Percentiles rank a stretch among this genome's conserved stretches.
Evolutionary conservation across 2,888 invertebrate genomes (phyloP).

Genomic region (Dicyrtoma fusca): DNA sequence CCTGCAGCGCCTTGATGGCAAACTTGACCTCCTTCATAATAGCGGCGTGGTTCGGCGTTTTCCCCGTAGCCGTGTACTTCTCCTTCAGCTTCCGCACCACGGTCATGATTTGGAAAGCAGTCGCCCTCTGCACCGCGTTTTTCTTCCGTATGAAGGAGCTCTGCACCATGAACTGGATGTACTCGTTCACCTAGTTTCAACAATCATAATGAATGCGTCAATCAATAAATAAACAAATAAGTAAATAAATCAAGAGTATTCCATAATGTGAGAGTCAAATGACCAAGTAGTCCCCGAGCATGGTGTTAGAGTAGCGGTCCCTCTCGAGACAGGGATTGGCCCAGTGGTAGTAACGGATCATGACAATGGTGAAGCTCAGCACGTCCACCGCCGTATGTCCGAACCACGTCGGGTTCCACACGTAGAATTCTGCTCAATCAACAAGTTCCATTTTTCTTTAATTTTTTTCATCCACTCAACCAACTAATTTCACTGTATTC

Average conservation of each 20-base stretch:
- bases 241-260: neutral
- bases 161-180: slow-evolving; percentile 35
- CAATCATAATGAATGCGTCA: too few species aligned
- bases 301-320: slow-evolving; percentile 32
- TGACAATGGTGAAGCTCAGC: slow-evolving; percentile 21
- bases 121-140: slow-evolving; percentile 30
- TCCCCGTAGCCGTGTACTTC: slow-evolving; percentile 20
- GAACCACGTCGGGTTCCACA: neutral
- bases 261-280: slow-evolving; percentile 33
- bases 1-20: slow-evolving; percentile 32
- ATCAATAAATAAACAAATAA: too few species aligned
- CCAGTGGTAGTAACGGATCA: slow-evolving; percentile 28
- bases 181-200: slow-evolving; percentile 13
- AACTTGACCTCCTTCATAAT: slow-evolving; percentile 27
- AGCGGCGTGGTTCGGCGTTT: neutral
- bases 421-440: neutral
- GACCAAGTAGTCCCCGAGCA: slow-evolving; percentile 25
- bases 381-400: slow-evolving; percentile 18
- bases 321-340: slow-evolving; percentile 24
- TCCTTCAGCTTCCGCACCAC: slow-evolving; percentile 31
- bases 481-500: too few species aligned
- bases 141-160: slow-evolving; percentile 34
- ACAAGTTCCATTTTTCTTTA: too few species aligned
- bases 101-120: slow-evolving; percentile 34
- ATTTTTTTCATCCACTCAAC: too few species aligned